Conservation (phyloP, 2,113 vertebrate genomes). For the Tetraodon nigroviridis region DNA sequence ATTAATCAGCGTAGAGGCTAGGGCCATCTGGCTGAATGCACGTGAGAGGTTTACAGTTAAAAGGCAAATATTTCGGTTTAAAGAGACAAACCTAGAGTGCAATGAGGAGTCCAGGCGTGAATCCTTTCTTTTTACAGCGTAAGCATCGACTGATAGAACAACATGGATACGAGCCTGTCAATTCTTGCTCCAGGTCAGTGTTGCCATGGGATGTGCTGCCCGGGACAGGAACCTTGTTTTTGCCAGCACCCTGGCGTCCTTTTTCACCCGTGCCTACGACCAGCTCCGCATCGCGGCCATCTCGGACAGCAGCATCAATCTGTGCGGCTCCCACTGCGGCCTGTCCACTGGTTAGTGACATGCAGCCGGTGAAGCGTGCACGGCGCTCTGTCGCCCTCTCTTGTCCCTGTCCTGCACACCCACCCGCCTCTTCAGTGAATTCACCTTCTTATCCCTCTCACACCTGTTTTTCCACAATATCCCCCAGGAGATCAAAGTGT, state of each 20-base stretch:
- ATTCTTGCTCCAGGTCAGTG: conserved; percentile 79
- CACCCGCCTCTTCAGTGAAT: conserved; percentile 4
- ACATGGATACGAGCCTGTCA: background rate
- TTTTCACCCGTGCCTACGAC: conserved; percentile 88
- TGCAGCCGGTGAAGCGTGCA: background rate
- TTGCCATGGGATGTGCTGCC: conserved; percentile 85
- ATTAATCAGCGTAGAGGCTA: conserved; percentile 60
- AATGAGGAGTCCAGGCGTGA: conserved; percentile 18
- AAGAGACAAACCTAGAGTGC: background rate
- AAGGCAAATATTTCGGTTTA: background rate
- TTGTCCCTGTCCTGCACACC: conserved; percentile 9
- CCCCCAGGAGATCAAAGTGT: conserved; percentile 3
- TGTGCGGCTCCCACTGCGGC: conserved; percentile 91
- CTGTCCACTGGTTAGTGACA: conserved; percentile 87
- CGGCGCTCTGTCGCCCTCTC: background rate
- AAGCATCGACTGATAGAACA: background rate
- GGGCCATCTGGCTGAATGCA: conserved; percentile 56
- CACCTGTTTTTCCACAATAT: conserved; percentile 16
- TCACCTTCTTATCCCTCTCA: conserved; percentile 7
- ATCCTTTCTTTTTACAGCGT: conserved; percentile 2
- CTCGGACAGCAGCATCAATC: conserved; percentile 91
- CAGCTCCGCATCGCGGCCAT: conserved; percentile 94
- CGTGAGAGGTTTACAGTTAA: conserved; percentile 32
- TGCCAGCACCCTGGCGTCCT: conserved; percentile 88
- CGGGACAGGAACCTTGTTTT: conserved; percentile 86